A percentile compares a stretch with the other conserved stretches of the same genome.
Conservation (phyloP, 2,888 invertebrate species). For the Dolomedes plantarius region DNA sequence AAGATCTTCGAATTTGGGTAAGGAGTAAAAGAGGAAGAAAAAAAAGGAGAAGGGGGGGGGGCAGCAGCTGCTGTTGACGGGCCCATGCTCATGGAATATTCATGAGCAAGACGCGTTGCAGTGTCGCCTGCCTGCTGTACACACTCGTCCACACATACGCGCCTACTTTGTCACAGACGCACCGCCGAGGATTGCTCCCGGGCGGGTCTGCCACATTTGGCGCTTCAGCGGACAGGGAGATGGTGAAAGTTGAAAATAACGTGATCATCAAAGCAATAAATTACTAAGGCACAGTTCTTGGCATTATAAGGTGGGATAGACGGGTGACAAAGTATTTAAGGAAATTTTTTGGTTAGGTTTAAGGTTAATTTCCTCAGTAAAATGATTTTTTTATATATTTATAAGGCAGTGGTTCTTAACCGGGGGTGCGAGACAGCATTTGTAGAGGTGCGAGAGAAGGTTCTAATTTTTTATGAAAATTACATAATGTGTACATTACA, state of each 20-base stretch:
- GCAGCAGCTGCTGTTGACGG: constrained; percentile 66
- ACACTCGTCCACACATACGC: constrained; percentile 64
- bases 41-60: constrained; percentile 8
- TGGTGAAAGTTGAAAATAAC: no score
- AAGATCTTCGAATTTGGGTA: constrained; percentile 49
- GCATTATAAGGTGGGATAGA: no score
- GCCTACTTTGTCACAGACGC: constrained; percentile 68
- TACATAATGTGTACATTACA: no score
- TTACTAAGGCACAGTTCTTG: background rate
- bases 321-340: no score
- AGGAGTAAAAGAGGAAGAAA: constrained; percentile 8
- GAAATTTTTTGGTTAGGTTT: no score
- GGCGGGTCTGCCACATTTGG: background rate
- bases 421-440: no score
- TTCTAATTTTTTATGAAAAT: no score
- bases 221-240: background rate
- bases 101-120: constrained; percentile 63
- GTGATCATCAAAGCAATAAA: background rate
- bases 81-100: constrained; percentile 68
- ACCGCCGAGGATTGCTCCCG: constrained; percentile 36
- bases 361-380: no score
- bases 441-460: no score
- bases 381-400: no score
- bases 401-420: no score
- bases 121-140: constrained; percentile 67